Percentiles rank a stretch among this genome's conserved stretches.
phyloP scores from a whole-genome alignment of 2,113 vertebrate species.

The Callipepla californica region DNA sequence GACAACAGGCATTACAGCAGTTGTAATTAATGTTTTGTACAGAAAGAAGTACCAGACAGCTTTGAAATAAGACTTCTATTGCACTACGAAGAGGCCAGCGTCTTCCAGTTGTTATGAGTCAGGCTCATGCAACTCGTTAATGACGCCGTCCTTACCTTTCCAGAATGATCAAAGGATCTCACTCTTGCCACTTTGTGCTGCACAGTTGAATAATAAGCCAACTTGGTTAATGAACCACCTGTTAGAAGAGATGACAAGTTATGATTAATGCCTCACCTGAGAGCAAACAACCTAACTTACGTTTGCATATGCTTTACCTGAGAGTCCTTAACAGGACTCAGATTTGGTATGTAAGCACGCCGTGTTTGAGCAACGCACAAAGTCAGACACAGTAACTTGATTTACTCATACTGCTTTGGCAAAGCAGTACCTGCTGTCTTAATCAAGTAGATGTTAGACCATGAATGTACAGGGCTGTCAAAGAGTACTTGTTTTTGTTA shows the following conservation, averaged over 20 bases:
- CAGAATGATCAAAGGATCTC: slow-evolving; percentile 91
- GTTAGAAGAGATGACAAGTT: slow-evolving; percentile 25
- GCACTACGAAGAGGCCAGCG: neutral
- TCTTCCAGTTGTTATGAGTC: neutral
- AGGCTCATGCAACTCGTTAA: neutral
- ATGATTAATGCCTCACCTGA: neutral
- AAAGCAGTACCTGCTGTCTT: neutral
- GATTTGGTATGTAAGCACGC: neutral
- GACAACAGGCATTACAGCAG: neutral
- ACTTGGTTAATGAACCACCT: slow-evolving; percentile 97
- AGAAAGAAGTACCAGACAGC: neutral
- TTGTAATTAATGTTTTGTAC: neutral
- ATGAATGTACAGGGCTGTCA: neutral
- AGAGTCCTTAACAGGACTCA: neutral
- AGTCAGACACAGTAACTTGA: neutral
- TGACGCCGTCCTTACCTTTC: slow-evolving; percentile 81
- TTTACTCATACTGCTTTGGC: neutral
- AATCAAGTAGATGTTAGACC: neutral
- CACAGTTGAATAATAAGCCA: slow-evolving; percentile 98
- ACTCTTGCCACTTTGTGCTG: slow-evolving; percentile 99
- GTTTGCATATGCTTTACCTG: neutral
- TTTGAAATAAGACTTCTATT: neutral
- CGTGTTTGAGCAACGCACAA: neutral
- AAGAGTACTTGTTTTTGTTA: neutral
- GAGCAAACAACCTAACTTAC: neutral